Evolutionary conservation across 2,888 invertebrate species (phyloP), one percentile per base, ranked within the genome.

Genomic region (Apotomis capreana): DNA sequence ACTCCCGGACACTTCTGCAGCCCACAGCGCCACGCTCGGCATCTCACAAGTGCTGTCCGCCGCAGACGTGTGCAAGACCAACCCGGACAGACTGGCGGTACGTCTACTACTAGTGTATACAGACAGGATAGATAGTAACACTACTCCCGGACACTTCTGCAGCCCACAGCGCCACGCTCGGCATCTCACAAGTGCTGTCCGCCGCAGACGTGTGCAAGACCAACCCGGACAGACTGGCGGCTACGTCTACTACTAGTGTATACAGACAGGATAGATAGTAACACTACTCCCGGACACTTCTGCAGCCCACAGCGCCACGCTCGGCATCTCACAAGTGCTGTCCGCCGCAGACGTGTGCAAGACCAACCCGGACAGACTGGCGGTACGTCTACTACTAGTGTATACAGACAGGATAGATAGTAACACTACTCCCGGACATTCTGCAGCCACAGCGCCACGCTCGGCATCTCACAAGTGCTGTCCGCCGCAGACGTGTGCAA

Each of bases 81-180:
- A 97, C 76, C 99, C 99, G n/a, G 99, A 99, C 91, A 96, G 98
- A 89, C 94, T 99, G 75, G 97, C 98, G 76, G 98, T 98, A 69
- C 8, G 9, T 49, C 10, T 49, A 10, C 49, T 9, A 26, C 26
- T 26, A 26, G 26, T 26, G 26, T 26, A 26, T 26, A 26, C 26
- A 26, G 26, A 26, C 26, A 26, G 26, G 26, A 26, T 26, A 26
- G 26, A 26, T 26, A 26, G 26, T 26, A 26, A 26, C 26, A 26
- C 40, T 40, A 40, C 5, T 5, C 5, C 5, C 40, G 40, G 40
- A 40, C 6, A 40, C 40, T 40, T 40, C 40, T 40, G 26, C 26
- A 26, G 26, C 26, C 26, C 26, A 15, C 12, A 98, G 98, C 69
- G 97, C 97, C 81, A 94, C 94, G 73, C 94, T 99, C 70, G 99